These are phyloP conservation scores for Leptura quadrifasciata DNA, from an alignment of 2,888 invertebrate genomes.

Conservation along the genomic window DNA sequence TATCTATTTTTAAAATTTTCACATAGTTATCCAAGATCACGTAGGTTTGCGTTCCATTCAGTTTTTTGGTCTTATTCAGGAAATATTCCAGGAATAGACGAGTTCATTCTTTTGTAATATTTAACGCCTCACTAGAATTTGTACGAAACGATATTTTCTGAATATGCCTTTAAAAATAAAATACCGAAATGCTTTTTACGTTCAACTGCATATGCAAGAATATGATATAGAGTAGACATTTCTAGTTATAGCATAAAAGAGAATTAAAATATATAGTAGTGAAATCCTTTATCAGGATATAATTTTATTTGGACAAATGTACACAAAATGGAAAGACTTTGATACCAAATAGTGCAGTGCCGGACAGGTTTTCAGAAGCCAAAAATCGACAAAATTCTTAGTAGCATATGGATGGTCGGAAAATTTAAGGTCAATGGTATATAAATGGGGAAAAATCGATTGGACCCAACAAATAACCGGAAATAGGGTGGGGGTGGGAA, in stretches of 20 bases:
- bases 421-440: too few relatives aligned
- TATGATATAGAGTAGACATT: background rate
- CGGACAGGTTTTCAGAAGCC: too few relatives aligned
- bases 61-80: background rate
- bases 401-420: too few relatives aligned
- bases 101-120: background rate
- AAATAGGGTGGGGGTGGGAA: too few relatives aligned
- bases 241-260: too few relatives aligned
- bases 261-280: too few relatives aligned
- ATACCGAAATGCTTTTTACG: background rate
- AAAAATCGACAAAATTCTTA: too few relatives aligned
- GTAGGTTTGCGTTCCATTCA: constrained; percentile 12
- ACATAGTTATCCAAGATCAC: background rate
- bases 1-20: constrained; percentile 16
- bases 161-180: background rate
- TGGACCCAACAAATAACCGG: too few relatives aligned
- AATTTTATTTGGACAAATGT: background rate
- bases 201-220: background rate
- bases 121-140: constrained; percentile 17
- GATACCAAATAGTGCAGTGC: too few relatives aligned
- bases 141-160: constrained; percentile 5
- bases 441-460: too few relatives aligned
- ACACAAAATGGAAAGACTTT: too few relatives aligned
- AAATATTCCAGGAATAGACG: constrained; percentile 8
- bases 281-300: background rate